phyloP scores from a whole-genome alignment of 2,797 vertebrate genomes.

The Leucoraja ocellata region DNA sequence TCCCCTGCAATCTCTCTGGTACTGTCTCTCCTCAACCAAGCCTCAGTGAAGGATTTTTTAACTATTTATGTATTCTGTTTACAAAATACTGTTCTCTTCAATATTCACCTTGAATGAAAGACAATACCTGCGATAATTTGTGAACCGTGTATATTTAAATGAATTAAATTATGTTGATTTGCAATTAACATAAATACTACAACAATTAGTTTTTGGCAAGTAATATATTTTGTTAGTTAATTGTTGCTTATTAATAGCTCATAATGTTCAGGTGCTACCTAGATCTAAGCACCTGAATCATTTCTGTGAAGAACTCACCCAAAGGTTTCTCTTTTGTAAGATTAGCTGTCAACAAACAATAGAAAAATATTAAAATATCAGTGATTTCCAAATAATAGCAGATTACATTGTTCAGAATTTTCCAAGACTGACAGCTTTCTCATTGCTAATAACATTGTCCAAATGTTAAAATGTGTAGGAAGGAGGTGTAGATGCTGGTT shows the following conservation, averaged over 20 bases:
- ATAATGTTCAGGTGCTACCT: neutral
- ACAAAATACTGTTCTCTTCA: neutral
- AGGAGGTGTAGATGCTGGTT: no score
- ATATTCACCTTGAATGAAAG: neutral
- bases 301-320: slow-evolving; percentile 8
- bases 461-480: neutral
- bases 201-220: neutral
- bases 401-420: neutral
- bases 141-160: neutral
- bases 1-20: no score
- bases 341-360: slow-evolving; percentile 23
- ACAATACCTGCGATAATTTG: neutral
- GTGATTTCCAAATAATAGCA: neutral
- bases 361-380: neutral
- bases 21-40: no score
- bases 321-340: neutral
- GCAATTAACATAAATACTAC: neutral
- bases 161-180: neutral
- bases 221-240: neutral
- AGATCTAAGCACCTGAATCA: neutral
- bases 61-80: neutral
- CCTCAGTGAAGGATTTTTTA: neutral
- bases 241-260: neutral
- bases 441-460: neutral
- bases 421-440: neutral